Conservation (phyloP, 1,140 invertebrate species). For the Lepeophtheirus salmonis region DNA sequence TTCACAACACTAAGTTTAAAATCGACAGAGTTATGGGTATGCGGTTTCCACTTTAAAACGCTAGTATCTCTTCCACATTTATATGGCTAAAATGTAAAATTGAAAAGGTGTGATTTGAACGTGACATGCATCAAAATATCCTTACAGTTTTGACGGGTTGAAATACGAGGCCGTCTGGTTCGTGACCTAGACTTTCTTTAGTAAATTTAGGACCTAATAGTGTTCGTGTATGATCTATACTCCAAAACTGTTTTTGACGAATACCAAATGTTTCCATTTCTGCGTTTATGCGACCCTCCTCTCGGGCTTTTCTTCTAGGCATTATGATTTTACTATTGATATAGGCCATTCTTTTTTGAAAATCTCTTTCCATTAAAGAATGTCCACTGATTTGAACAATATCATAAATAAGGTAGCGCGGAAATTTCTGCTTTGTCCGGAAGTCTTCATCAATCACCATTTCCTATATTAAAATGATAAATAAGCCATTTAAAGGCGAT, state of each 20-base stretch:
- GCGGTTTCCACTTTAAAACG: slow-evolving; percentile 95
- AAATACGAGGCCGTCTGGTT: slow-evolving; percentile 94
- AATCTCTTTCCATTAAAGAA: slow-evolving; percentile 42
- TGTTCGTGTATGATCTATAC: slow-evolving; percentile 43
- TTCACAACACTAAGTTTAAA: slow-evolving; percentile 66
- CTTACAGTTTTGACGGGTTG: slow-evolving; percentile 63
- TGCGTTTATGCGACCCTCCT: slow-evolving; percentile 42
- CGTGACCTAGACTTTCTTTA: slow-evolving; percentile 51
- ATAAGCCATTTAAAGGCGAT: too few relatives aligned
- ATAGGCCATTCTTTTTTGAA: slow-evolving; percentile 48
- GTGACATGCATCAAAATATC: neutral
- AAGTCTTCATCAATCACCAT: slow-evolving; percentile 79
- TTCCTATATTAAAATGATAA: slow-evolving; percentile 34
- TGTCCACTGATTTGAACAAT: slow-evolving; percentile 58
- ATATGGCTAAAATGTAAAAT: slow-evolving; percentile 45
- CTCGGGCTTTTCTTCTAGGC: slow-evolving; percentile 1
- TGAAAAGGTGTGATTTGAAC: neutral
- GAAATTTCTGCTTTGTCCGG: slow-evolving; percentile 40
- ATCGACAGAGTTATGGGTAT: slow-evolving; percentile 80
- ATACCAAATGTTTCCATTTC: slow-evolving; percentile 67
- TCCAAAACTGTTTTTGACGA: slow-evolving; percentile 71
- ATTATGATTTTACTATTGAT: slow-evolving; percentile 32
- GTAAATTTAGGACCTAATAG: slow-evolving; percentile 38
- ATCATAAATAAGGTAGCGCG: slow-evolving; percentile 88
- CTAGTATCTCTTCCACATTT: slow-evolving; percentile 53